Conservation (phyloP, 64 coral and sea anemone species). For the Montipora efflorescens region DNA sequence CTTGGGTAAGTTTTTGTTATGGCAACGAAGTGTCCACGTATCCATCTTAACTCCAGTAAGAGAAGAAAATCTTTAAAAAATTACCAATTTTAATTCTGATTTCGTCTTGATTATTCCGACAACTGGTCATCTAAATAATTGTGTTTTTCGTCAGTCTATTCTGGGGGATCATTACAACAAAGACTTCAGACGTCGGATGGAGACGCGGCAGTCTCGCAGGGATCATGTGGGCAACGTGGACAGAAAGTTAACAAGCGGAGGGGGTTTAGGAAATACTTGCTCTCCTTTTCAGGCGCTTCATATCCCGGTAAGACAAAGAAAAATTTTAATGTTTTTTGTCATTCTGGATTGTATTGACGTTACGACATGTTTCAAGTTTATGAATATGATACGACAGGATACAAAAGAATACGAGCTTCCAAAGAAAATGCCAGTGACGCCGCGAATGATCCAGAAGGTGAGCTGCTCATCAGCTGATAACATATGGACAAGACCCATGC, state of each 20-base stretch:
- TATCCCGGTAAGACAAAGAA: constrained; percentile 65
- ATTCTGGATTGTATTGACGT: neutral
- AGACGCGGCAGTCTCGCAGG: constrained; percentile 83
- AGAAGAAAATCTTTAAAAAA: no score
- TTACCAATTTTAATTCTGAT: neutral
- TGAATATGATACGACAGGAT: constrained; percentile 10
- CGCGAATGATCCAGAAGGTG: constrained; percentile 77
- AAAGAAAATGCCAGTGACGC: constrained; percentile 72
- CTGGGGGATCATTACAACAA: constrained; percentile 92
- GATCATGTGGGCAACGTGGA: constrained; percentile 89
- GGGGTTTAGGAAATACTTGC: constrained; percentile 71
- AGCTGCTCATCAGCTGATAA: constrained; percentile 38
- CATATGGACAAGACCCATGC: constrained; percentile 59
- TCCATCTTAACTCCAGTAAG: no score
- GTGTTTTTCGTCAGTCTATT: constrained; percentile 71
- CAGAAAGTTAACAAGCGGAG: constrained; percentile 69
- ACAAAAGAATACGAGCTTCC: constrained; percentile 80
- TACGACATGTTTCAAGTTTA: neutral
- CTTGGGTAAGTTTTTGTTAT: constrained; percentile 68
- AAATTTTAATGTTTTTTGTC: neutral
- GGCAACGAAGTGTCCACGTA: no score
- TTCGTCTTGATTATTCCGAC: neutral
- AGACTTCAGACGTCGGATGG: constrained; percentile 91
- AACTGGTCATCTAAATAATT: neutral
- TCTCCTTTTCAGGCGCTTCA: constrained; percentile 95